Conservation (phyloP, 2,888 invertebrate species). For the Diarsia brunnea region DNA sequence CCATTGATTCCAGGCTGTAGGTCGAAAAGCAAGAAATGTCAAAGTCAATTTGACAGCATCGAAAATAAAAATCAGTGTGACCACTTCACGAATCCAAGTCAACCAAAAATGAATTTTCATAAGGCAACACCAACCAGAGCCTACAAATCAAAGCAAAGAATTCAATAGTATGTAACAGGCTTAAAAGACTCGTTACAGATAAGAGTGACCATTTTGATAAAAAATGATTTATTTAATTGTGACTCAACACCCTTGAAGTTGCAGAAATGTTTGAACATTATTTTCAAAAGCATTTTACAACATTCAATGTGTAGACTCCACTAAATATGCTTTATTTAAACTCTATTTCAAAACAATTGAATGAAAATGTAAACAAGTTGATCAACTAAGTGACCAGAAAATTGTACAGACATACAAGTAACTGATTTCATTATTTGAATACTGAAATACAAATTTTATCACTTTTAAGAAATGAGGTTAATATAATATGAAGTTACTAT, state of each 20-base stretch:
- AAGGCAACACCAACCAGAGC: too few species aligned
- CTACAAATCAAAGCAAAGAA: too few species aligned
- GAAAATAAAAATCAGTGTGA: too few species aligned
- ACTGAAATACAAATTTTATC: background rate
- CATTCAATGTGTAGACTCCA: conserved; percentile 38
- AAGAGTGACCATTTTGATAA: conserved; percentile 62
- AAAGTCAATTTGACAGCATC: too few species aligned
- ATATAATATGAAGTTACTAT: background rate
- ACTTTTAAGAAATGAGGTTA: background rate
- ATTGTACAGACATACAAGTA: background rate
- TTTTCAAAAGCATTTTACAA: conserved; percentile 42
- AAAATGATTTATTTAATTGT: conserved; percentile 30
- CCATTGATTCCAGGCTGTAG: too few species aligned
- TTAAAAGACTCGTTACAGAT: too few species aligned
- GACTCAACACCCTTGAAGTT: conserved; percentile 44
- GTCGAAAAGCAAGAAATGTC: too few species aligned
- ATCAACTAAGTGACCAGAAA: background rate
- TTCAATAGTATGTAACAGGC: too few species aligned
- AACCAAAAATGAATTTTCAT: too few species aligned
- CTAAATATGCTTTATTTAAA: conserved; percentile 20
- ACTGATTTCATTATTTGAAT: background rate
- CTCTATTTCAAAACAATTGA: conserved; percentile 34
- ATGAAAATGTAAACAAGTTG: conserved; percentile 26
- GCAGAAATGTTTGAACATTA: conserved; percentile 38
- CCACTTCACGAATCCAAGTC: too few species aligned